Evolutionary conservation across 2,113 vertebrate genomes (phyloP).

Genomic region (Amphiprion ocellaris): DNA sequence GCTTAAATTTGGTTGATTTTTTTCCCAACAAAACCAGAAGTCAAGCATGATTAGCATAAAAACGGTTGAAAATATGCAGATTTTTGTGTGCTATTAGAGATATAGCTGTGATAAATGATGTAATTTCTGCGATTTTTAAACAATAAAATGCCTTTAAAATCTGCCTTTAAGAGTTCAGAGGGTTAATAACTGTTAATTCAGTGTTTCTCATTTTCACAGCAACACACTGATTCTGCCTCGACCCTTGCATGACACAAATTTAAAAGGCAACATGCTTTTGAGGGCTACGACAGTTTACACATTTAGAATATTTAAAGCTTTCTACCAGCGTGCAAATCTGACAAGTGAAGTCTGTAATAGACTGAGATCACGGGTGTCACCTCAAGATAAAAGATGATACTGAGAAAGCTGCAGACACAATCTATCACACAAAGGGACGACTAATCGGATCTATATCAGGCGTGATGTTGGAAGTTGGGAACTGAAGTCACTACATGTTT

Average conservation of each 20-base stretch:
- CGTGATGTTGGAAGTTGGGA: background rate
- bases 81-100: too few relatives aligned
- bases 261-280: background rate
- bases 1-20: too few relatives aligned
- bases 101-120: too few relatives aligned
- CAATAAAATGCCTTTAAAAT: too few relatives aligned
- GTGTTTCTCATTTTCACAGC: background rate
- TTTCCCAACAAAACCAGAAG: too few relatives aligned
- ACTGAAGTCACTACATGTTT: slow-evolving; percentile 29
- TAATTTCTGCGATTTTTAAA: too few relatives aligned
- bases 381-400: background rate
- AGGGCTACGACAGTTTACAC: background rate
- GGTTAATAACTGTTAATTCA: too few relatives aligned
- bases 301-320: background rate
- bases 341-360: background rate
- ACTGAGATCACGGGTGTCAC: background rate
- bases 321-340: background rate
- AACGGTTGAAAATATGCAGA: too few relatives aligned
- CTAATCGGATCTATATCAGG: background rate
- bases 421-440: background rate
- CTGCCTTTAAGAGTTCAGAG: too few relatives aligned
- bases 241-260: background rate
- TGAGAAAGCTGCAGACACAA: background rate
- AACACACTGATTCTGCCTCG: background rate
- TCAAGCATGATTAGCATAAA: too few relatives aligned